Evolutionary conservation across 2,113 vertebrate species (phyloP).

Genomic region (Poeciliopsis retropinna): DNA sequence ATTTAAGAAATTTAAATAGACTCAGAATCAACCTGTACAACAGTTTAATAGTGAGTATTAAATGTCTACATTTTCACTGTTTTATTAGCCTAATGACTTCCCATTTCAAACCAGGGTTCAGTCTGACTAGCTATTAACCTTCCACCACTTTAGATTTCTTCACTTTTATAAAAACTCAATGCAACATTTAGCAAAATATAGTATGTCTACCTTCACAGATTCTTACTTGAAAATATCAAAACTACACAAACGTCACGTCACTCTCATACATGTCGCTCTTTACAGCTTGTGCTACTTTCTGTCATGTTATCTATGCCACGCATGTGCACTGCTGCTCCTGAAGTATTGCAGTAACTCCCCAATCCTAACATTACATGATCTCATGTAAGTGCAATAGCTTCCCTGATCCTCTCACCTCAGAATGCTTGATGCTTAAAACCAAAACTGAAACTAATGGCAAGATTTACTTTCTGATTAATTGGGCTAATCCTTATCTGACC

Average conservation of each 20-base stretch:
- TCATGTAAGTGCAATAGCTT: not conserved
- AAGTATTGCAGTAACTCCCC: not conserved
- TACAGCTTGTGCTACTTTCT: not conserved
- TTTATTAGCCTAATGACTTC: too few species aligned
- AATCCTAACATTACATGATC: not conserved
- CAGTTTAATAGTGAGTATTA: not conserved
- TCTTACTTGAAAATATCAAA: not conserved
- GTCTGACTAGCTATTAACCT: too few species aligned
- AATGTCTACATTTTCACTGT: not conserved
- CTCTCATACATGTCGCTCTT: not conserved
- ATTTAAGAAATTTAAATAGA: not conserved
- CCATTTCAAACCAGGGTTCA: too few species aligned
- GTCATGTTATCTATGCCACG: not conserved
- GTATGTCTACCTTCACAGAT: not conserved
- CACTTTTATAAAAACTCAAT: not conserved
- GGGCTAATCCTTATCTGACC: too few species aligned
- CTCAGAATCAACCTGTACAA: not conserved
- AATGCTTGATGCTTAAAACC: not conserved
- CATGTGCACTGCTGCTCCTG: not conserved
- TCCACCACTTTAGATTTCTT: not conserved
- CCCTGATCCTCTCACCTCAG: not conserved
- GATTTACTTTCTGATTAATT: too few species aligned
- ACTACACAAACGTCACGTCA: not conserved
- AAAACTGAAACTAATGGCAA: too few species aligned
- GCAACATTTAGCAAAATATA: not conserved